Percentiles rank a stretch among this genome's conserved stretches.
Conservation (phyloP, 1,140 invertebrate genomes). For the Euwallacea fornicatus region DNA sequence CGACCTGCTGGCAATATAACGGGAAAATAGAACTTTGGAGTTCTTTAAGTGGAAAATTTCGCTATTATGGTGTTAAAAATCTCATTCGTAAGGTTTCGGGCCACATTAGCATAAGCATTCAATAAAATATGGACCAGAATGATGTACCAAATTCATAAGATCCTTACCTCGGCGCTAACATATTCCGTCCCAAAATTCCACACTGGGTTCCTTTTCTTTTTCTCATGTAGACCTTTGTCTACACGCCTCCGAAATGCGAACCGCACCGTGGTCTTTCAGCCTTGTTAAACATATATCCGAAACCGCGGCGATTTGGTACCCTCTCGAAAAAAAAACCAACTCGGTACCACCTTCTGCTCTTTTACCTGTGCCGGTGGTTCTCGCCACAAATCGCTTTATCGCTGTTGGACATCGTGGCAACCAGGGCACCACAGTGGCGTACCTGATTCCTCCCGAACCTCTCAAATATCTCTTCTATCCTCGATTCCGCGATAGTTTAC, state of each 20-base stretch:
- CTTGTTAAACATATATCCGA: slow-evolving; percentile 38
- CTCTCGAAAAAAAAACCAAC: slow-evolving; percentile 18
- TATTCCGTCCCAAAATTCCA: slow-evolving; percentile 28
- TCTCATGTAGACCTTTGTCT: slow-evolving; percentile 32
- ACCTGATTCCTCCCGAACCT: not conserved
- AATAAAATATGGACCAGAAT: too few relatives aligned
- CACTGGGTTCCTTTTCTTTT: slow-evolving; percentile 14
- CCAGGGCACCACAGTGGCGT: slow-evolving; percentile 29
- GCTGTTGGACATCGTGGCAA: slow-evolving; percentile 38
- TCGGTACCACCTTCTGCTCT: slow-evolving; percentile 35
- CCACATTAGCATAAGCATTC: too few relatives aligned
- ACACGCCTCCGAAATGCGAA: slow-evolving; percentile 36
- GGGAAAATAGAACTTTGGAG: too few relatives aligned
- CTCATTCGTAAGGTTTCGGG: too few relatives aligned
- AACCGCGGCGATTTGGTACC: slow-evolving; percentile 35
- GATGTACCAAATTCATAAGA: not conserved
- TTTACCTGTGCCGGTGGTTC: slow-evolving; percentile 40
- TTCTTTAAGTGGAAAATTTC: too few relatives aligned
- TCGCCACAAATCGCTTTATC: slow-evolving; percentile 40
- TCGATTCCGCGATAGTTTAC: too few relatives aligned
- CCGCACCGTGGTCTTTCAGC: slow-evolving; percentile 29
- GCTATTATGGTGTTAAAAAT: too few relatives aligned
- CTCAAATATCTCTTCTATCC: too few relatives aligned
- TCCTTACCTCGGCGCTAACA: slow-evolving; percentile 27
- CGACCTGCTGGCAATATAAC: too few relatives aligned